Conservation (phyloP, 2,113 vertebrate genomes). For the Forbesichthys agassizii region DNA sequence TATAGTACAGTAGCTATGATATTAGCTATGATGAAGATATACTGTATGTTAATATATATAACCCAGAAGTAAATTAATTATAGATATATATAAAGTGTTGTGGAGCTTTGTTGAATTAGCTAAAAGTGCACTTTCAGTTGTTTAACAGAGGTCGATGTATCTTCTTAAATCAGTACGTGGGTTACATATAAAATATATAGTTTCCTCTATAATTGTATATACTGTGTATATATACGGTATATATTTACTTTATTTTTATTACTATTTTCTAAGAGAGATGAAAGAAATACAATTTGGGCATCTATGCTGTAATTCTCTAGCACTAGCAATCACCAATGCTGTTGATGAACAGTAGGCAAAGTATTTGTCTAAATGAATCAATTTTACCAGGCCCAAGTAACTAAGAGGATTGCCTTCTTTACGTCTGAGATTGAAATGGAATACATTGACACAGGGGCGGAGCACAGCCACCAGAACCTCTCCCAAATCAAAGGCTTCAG, state of each 20-base stretch:
- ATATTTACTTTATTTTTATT: neutral
- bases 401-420: constrained; percentile 74
- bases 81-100: too few species aligned
- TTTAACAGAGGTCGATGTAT: too few species aligned
- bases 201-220: too few species aligned
- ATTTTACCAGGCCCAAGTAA: constrained; percentile 55
- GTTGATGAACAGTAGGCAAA: constrained; percentile 9
- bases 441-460: constrained; percentile 71
- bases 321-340: constrained; percentile 60
- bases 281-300: constrained; percentile 12
- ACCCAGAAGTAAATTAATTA: too few species aligned
- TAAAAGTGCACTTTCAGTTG: too few species aligned
- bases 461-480: constrained; percentile 29
- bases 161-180: too few species aligned
- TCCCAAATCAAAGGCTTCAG: constrained; percentile 74
- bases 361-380: constrained; percentile 68
- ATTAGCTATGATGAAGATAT: neutral
- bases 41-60: too few species aligned
- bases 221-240: too few species aligned
- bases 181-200: neutral
- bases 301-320: constrained; percentile 64
- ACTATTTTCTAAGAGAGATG: constrained; percentile 13
- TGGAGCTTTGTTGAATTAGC: too few species aligned
- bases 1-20: neutral
- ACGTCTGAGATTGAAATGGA: constrained; percentile 73